These are phyloP conservation scores for Palythoa caribaeorum DNA, from an alignment of 92 coral and sea anemone species.

Conservation along the genomic window DNA sequence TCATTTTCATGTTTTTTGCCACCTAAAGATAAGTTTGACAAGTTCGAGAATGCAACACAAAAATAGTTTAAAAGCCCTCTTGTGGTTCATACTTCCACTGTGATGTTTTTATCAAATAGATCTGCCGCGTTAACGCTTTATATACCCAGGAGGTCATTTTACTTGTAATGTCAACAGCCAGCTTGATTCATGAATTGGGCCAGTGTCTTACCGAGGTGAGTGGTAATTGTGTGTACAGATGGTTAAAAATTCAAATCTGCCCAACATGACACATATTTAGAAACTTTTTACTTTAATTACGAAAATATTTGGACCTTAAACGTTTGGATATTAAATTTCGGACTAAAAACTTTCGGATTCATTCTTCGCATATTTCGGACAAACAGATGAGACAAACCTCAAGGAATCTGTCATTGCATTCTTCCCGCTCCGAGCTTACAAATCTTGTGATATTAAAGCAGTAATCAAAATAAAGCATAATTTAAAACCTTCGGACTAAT, in stretches of 20 bases:
- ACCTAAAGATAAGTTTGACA: not conserved
- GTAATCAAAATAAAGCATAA: no score
- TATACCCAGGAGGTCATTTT: conserved; percentile 22
- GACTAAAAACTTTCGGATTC: no score
- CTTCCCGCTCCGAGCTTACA: no score
- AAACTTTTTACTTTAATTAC: no score
- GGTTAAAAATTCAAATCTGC: not conserved
- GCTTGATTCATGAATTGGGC: not conserved
- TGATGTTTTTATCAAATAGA: not conserved
- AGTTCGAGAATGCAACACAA: no score
- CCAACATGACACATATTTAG: not conserved
- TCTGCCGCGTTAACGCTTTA: not conserved
- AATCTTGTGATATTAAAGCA: no score
- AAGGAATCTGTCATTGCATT: no score
- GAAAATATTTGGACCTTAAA: no score
- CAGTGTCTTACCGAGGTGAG: conserved; percentile 9
- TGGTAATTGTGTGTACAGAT: not conserved
- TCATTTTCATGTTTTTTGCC: not conserved
- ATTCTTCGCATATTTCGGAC: no score
- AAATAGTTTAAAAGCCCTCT: not conserved
- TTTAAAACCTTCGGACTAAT: no score
- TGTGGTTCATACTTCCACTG: not conserved
- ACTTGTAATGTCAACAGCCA: not conserved
- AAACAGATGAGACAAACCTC: no score
- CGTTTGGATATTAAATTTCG: no score